These are phyloP conservation scores for Ophonus ardosiacus DNA, from an alignment of 2,888 invertebrate genomes.

Conservation along the genomic window DNA sequence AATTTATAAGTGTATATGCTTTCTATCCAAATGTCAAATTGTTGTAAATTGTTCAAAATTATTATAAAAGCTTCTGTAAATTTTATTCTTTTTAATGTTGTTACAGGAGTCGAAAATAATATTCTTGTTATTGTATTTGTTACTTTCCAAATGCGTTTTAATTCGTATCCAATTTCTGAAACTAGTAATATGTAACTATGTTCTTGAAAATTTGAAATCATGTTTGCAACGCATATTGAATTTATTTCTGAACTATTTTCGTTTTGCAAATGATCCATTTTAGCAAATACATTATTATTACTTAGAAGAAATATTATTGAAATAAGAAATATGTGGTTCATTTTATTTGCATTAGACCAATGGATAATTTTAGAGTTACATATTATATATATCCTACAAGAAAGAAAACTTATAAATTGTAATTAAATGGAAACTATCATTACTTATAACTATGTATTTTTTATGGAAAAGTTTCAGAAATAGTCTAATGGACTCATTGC, in stretches of 20 bases:
- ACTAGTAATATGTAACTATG: neutral
- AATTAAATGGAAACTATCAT: too few relatives aligned
- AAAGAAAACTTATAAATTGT: too few relatives aligned
- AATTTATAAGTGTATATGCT: neutral
- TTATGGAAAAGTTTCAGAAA: too few relatives aligned
- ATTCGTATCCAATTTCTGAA: neutral
- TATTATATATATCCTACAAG: too few relatives aligned
- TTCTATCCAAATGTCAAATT: neutral
- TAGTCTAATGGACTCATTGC: too few relatives aligned
- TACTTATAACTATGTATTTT: too few relatives aligned
- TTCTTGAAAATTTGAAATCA: neutral
- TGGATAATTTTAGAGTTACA: too few relatives aligned
- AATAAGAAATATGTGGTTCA: neutral
- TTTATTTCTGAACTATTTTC: neutral
- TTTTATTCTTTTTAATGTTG: neutral
- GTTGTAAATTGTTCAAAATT: slow-evolving; percentile 1
- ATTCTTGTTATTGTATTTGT: slow-evolving; percentile 19
- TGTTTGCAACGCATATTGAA: neutral
- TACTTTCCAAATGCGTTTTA: neutral
- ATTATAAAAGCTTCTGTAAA: slow-evolving; percentile 6
- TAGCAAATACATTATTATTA: neutral
- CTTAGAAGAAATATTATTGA: neutral
- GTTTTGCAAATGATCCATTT: neutral
- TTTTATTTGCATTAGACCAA: neutral
- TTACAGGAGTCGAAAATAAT: neutral